phyloP scores from a whole-genome alignment of 1,140 invertebrate genomes.

The Orius laevigatus region DNA sequence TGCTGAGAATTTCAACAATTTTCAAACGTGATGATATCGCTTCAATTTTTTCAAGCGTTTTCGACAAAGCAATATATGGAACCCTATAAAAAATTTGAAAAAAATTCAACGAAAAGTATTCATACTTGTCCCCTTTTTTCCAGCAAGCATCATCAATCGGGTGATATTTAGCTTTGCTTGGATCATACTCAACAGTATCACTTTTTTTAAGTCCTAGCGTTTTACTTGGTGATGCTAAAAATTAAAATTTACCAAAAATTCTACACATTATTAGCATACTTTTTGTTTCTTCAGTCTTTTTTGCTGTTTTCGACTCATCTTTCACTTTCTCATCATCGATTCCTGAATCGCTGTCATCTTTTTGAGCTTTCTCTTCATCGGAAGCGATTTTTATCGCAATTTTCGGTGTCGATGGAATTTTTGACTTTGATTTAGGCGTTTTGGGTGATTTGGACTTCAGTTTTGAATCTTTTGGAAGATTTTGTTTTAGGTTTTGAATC shows the following conservation, averaged over 20 bases:
- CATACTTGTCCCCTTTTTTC: constrained; percentile 55
- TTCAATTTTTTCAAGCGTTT: constrained; percentile 85
- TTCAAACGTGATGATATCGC: constrained; percentile 74
- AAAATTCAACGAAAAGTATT: neutral
- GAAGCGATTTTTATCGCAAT: too few species aligned
- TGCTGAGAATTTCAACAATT: constrained; percentile 85
- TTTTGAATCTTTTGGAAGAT: constrained; percentile 3
- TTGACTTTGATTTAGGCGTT: neutral
- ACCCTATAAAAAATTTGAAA: constrained; percentile 39
- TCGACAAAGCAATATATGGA: constrained; percentile 82
- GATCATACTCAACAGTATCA: constrained; percentile 47
- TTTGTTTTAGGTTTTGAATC: neutral
- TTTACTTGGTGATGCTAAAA: constrained; percentile 1
- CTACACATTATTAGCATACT: neutral
- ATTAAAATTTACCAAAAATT: neutral
- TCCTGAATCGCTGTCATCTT: neutral
- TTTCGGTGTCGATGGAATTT: too few species aligned
- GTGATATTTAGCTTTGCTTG: constrained; percentile 55
- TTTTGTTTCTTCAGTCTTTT: neutral
- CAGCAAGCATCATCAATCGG: constrained; percentile 83
- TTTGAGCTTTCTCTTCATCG: too few species aligned
- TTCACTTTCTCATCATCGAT: neutral
- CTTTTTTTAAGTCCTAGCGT: constrained; percentile 3
- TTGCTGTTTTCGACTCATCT: neutral
- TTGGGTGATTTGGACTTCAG: neutral